Conservation (phyloP, 2,797 vertebrate species). For the Crenuchus spilurus region DNA sequence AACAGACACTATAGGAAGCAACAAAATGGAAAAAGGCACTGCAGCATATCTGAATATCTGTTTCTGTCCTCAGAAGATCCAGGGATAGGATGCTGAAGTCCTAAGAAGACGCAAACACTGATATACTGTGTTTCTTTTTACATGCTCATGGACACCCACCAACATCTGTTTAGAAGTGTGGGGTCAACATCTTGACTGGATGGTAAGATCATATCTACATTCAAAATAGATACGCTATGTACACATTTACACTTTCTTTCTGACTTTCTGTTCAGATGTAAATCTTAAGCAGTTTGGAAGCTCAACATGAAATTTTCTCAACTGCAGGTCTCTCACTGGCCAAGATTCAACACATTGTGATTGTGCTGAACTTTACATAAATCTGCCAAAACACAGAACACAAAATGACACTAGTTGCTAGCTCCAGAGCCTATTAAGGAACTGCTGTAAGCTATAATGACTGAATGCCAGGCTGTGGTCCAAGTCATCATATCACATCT, state of each 20-base stretch:
- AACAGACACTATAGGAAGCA: slow-evolving; percentile 54
- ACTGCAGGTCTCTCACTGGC: neutral
- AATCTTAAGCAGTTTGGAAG: neutral
- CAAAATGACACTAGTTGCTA: neutral
- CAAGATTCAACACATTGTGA: neutral
- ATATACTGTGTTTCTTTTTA: neutral
- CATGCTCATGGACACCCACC: neutral
- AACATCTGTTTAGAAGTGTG: neutral
- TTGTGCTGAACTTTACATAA: neutral
- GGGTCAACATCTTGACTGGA: neutral
- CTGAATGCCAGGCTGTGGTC: neutral
- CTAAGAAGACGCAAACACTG: neutral
- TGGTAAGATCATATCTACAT: neutral
- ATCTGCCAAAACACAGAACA: neutral
- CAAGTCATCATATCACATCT: neutral
- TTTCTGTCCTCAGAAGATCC: neutral
- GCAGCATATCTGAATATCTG: neutral
- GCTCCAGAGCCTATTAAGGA: neutral
- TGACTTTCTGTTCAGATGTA: neutral
- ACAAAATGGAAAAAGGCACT: neutral
- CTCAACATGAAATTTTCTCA: neutral
- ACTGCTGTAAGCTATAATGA: neutral
- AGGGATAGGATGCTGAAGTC: neutral
- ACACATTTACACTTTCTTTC: slow-evolving; percentile 1
- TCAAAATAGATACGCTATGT: neutral